phyloP scores from a whole-genome alignment of 2,888 invertebrate species.

The Operophtera brumata region DNA sequence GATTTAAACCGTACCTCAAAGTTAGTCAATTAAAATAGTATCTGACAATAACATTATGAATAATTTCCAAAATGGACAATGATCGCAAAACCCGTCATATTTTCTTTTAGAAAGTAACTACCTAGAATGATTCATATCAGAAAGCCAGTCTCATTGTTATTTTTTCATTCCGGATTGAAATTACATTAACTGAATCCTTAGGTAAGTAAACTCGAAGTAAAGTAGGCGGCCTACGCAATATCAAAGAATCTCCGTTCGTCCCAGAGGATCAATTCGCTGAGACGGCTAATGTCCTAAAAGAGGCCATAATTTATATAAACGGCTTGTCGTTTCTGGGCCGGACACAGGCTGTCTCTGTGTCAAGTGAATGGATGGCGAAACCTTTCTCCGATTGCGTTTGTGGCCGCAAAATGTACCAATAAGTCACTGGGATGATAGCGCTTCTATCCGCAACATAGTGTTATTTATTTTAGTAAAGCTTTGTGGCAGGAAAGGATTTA shows the following conservation, averaged over 20 bases:
- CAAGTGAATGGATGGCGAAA: constrained; percentile 30
- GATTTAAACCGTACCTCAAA: no score
- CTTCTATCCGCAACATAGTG: constrained; percentile 3
- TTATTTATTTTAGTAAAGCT: constrained; percentile 2
- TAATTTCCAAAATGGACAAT: no score
- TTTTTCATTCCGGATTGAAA: not conserved
- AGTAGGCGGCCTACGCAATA: constrained; percentile 9
- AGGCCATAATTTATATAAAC: constrained; percentile 37
- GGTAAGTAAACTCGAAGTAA: constrained; percentile 3
- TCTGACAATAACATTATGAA: no score
- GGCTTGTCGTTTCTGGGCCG: constrained; percentile 29
- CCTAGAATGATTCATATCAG: not conserved
- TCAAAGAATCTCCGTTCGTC: constrained; percentile 20
- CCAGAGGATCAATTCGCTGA: constrained; percentile 36
- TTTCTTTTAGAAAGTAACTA: not conserved
- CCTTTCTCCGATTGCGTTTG: constrained; percentile 29
- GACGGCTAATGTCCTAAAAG: constrained; percentile 36
- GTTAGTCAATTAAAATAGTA: no score
- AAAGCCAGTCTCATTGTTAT: constrained; percentile 1
- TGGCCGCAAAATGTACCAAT: constrained; percentile 31
- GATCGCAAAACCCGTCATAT: no score
- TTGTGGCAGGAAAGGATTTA: not conserved
- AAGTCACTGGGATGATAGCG: constrained; percentile 27
- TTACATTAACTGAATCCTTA: not conserved
- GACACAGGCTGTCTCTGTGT: constrained; percentile 31